Base-by-base conservation (phyloP, 2,113 vertebrate genomes). In the Neotoma lepida region DNA sequence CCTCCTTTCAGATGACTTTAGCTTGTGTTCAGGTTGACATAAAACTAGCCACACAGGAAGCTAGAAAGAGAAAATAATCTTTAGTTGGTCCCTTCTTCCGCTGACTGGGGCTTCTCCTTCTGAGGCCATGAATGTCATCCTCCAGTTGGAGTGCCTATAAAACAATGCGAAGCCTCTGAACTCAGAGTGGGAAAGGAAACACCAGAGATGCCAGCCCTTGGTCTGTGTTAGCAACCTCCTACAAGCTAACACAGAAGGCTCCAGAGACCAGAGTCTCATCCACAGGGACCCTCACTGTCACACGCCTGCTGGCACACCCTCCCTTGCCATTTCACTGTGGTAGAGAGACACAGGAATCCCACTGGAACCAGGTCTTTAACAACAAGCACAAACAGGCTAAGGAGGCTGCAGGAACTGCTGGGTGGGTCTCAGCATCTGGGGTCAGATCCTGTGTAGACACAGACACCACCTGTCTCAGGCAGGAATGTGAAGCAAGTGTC, bases 371-470 rank as follows among this genome's bases (percentile, higher is more conserved):
- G 54, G 26, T 64, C 81, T 77, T 6, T 0, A 56, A 54, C 33
- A 49, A 73, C 26, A 56, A 89, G 61, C 76, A 28, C 89, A 22
- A 63, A 44, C 9, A 88, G 64, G 9, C 49, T 8, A 14, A 51
- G 58, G 85, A 9, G 1, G 9, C 77, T 20, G 24, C 0, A 0
- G 46, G 68, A 54, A 26, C 0, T 9, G 41, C 58, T 1, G 51
- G 33, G 30, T 0, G 0, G 0, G 41, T 6, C 70, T 28, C 2
- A 54, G 61, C 56, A 4, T 2, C 15, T 10, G 76, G 39, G 49
- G n/a, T 58, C 46, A 9, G 64, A 18, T 20, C 49, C 41, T 20
- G 44, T 3, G n/a, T 4, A 35, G 76, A 33, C 1, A 74, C 0
- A 1, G 87, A 51, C 17, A 10, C 14, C 8, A 28, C 39, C 58